These are phyloP conservation scores for Leptinotarsa peninsularis DNA, from an alignment of 2,888 invertebrate species.

Conservation along the genomic window DNA sequence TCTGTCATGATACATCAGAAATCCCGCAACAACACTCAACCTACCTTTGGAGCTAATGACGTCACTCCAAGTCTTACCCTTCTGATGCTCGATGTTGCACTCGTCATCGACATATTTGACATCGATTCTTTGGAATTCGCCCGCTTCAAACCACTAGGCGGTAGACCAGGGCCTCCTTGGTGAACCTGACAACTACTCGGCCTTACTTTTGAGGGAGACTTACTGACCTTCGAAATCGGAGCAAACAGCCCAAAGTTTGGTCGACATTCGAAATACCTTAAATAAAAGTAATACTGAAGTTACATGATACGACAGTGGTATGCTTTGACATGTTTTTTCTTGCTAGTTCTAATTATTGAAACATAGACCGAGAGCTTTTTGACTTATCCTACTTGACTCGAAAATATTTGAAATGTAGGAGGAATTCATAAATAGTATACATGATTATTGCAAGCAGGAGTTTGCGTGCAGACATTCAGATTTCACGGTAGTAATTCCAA, in stretches of 20 bases:
- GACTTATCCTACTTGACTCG: no score
- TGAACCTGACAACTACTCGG: slow-evolving; percentile 75
- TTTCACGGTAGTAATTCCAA: no score
- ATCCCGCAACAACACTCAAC: slow-evolving; percentile 62
- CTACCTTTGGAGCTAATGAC: slow-evolving; percentile 75
- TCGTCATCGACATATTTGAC: slow-evolving; percentile 66
- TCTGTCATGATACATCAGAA: slow-evolving; percentile 32
- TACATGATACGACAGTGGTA: neutral
- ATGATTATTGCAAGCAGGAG: no score
- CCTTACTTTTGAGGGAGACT: slow-evolving; percentile 81
- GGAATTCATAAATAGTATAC: no score
- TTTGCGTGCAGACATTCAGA: no score
- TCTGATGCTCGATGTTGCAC: slow-evolving; percentile 69
- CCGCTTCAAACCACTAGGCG: slow-evolving; percentile 72
- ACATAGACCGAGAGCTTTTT: no score
- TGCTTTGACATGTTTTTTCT: neutral
- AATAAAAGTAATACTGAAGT: slow-evolving; percentile 29
- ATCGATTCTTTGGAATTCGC: slow-evolving; percentile 89
- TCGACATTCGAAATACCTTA: slow-evolving; percentile 93
- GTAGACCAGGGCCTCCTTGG: slow-evolving; percentile 59
- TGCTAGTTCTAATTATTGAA: no score
- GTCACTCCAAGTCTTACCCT: slow-evolving; percentile 85
- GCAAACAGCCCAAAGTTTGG: slow-evolving; percentile 94
- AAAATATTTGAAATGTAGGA: no score
- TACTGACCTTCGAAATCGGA: slow-evolving; percentile 89